Conservation (phyloP, 2,113 vertebrate genomes). For the Shinisaurus crocodilurus region DNA sequence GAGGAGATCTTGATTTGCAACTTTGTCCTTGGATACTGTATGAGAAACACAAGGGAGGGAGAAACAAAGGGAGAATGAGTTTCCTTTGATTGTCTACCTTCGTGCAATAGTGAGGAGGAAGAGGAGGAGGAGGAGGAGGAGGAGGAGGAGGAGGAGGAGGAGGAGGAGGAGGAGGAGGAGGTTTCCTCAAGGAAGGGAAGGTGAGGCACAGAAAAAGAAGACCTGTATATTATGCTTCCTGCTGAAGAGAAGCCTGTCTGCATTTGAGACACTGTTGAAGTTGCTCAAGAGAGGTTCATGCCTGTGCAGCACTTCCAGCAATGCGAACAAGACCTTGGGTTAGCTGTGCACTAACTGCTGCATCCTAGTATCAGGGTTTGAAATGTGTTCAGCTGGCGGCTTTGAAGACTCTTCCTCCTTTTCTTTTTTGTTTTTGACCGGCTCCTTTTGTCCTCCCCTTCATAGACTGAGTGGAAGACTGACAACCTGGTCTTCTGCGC, state of each 20-base stretch:
- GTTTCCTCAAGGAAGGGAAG: slow-evolving; percentile 63
- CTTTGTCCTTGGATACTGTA: slow-evolving; percentile 68
- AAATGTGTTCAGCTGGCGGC: slow-evolving; percentile 60
- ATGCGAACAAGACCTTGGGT: slow-evolving; percentile 71
- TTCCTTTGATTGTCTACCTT: slow-evolving; percentile 51
- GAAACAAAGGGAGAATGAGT: slow-evolving; percentile 49
- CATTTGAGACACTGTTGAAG: slow-evolving; percentile 52
- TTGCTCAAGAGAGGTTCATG: slow-evolving; percentile 71
- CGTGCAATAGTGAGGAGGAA: slow-evolving; percentile 8
- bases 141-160: too few relatives aligned
- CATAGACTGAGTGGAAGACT: too few relatives aligned
- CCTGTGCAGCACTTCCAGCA: slow-evolving; percentile 58
- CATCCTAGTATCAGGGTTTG: slow-evolving; percentile 43
- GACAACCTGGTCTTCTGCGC: too few relatives aligned
- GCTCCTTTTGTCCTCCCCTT: slow-evolving; percentile 47
- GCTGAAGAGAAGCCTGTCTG: slow-evolving; percentile 59
- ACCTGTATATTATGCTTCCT: slow-evolving; percentile 39
- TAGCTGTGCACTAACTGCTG: slow-evolving; percentile 25
- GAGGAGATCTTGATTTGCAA: slow-evolving; percentile 53
- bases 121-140: too few relatives aligned
- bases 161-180: too few relatives aligned
- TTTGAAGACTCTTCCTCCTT: slow-evolving; percentile 41
- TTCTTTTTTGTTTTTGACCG: slow-evolving; percentile 27
- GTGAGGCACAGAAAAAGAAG: slow-evolving; percentile 29
- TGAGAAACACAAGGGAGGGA: slow-evolving; percentile 37